These are phyloP conservation scores for Drosophila macrospina DNA, from an alignment of 2,888 invertebrate species.

Conservation along the genomic window DNA sequence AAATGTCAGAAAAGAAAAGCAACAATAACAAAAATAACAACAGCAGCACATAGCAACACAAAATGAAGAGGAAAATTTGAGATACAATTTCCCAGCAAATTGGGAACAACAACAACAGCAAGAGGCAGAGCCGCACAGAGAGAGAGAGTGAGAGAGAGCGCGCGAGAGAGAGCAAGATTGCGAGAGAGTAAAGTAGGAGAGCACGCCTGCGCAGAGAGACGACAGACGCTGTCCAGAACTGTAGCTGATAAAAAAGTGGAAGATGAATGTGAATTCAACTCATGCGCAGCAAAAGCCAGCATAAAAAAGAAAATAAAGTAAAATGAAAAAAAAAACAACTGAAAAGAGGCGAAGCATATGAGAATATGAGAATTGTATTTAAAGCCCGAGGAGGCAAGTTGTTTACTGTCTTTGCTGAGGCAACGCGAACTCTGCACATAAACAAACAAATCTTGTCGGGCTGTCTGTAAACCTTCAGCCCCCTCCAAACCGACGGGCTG, in stretches of 20 bases:
- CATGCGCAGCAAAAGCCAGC: conserved; percentile 52
- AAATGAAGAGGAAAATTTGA: conserved; percentile 29
- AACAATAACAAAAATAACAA: conserved; percentile 11
- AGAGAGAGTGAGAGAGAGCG: conserved; percentile 1
- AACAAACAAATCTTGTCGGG: conserved; percentile 58
- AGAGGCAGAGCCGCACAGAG: background rate
- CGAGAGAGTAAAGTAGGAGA: conserved; percentile 1
- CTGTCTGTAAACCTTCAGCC: conserved; percentile 22
- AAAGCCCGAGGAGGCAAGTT: conserved; percentile 45
- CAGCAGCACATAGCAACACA: conserved; percentile 49
- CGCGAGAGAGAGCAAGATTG: background rate
- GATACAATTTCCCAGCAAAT: conserved; percentile 42
- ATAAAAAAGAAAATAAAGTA: conserved; percentile 9
- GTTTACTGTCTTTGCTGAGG: conserved; percentile 55
- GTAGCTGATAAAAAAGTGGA: conserved; percentile 27
- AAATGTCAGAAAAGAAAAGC: conserved; percentile 5
- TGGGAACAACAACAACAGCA: conserved; percentile 24
- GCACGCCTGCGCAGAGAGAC: conserved; percentile 44
- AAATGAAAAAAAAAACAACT: background rate
- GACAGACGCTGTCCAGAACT: conserved; percentile 19
- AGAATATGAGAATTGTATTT: conserved; percentile 32
- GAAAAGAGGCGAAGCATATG: conserved; percentile 5
- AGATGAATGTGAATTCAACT: conserved; percentile 45
- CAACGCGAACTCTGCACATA: conserved; percentile 57
- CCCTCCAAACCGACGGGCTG: conserved; percentile 13